Evolutionary conservation across 1,140 invertebrate species (phyloP), one percentile per base, ranked within the genome.

Genomic region (Heliconius eleuchia): DNA sequence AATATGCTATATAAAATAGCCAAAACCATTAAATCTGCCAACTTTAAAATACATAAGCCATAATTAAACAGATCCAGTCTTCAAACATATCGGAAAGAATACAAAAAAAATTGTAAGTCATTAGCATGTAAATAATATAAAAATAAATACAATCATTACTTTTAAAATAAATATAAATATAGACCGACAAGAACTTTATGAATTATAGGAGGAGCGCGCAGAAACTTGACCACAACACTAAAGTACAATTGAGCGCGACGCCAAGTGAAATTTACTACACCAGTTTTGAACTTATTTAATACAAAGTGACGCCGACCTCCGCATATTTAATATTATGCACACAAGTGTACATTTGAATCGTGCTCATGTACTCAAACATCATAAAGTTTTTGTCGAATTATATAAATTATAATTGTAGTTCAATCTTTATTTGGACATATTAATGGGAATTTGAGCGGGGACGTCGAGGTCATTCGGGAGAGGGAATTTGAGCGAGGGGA

Each of bases 401-500:
- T 19, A 19, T 52, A 52, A 52, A 0, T 18, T 46, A 16, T 4
- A 34, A 72, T 11, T 42, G n/a, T 50, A 50, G n/a, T 46, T 73
- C 50, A 72, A 8, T 77, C 66, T 50, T 82, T 82, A 73, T 80
- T 87, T 13, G 84, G 76, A 73, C 81, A 82, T 37, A 84, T 37
- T 18, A 88, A 76, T 1, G 88, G 84, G 19, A 88, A 88, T 84
- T 92, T 91, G 8, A 91, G 79, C 0, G 91, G 92, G 19, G 91
- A 86, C 19, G 84, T 83, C 0, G 84, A 74, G 7, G 83, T 81
- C 18, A 82, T 82, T 27, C 92, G 84, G 0, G 92, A 88, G 1
- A 92, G 75, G 1, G 91, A 92, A 66, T 85, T 88, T 16, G 91
- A 85, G 8, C 92, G 85, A 3, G 89, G 88, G 2, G 90, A 88